Evolutionary conservation across 1,140 invertebrate genomes (phyloP), one percentile per base, ranked within the genome.

Genomic region (Brachionus koreanus): DNA sequence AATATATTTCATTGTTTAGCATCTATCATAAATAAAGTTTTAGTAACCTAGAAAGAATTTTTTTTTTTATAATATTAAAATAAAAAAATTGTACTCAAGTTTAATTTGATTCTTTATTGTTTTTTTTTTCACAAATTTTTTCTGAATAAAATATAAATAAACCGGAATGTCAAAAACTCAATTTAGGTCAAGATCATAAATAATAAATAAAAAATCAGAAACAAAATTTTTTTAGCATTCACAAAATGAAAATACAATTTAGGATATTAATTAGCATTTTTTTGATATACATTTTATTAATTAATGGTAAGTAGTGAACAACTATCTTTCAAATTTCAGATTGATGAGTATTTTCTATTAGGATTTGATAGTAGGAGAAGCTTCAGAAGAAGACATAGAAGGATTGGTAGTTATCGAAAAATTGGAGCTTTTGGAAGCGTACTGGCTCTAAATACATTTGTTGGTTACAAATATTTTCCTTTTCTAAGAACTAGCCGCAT

Each of bases 121-220:
- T 29, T 29, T 29, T 3, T 29, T 29, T 29, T 29, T n/a, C n/a
- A n/a, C n/a, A 23, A 13, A 16, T 39, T 5, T 42, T 42, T 42
- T 19, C 7, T 25, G 19, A 7, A 57, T 16, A 57, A 57, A 57
- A 25, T 19, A 7, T 57, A 57, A 25, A 57, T 19, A 9, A 57
- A 57, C 19, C n/a, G 19, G 12, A 65, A 65, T 65, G 63, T 37
- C 63, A 65, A 37, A 65, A 33, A 35, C 33, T 65, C 13, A 33
- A 65, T 33, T 4, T 69, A 69, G 65, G 65, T 69, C 65, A 69
- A 69, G 29, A 69, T 39, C 29, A 65, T 33, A 65, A 65, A 65
- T 33, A 13, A 6, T 13, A 33, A 37, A 23, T 33, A 33, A 37
- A 65, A 33, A 65, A 29, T 33, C 33, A 65, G 16, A 65, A 23